phyloP scores from a whole-genome alignment of 1,140 invertebrate species.

The Drosophila ficusphila region DNA sequence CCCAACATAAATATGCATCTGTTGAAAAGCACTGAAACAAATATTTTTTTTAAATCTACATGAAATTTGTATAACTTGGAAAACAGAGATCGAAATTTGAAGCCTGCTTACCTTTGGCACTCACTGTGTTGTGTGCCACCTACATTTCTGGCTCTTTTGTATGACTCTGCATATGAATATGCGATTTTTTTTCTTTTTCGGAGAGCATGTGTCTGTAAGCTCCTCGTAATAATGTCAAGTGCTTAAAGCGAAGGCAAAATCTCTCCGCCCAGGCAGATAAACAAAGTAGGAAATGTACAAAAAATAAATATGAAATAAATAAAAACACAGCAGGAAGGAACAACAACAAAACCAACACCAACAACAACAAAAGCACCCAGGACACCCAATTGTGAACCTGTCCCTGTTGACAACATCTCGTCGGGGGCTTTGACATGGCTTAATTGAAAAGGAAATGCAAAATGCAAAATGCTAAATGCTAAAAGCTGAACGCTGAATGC shows the following conservation, averaged over 20 bases:
- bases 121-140: conserved; percentile 6
- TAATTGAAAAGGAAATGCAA: conserved; percentile 48
- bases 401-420: conserved; percentile 33
- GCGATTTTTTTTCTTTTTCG: neutral
- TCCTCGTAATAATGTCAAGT: conserved; percentile 55
- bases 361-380: conserved; percentile 22
- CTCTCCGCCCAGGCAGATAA: conserved; percentile 28
- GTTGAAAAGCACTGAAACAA: no score
- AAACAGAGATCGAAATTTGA: no score
- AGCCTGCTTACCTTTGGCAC: neutral
- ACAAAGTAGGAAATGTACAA: conserved; percentile 21
- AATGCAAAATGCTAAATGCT: conserved; percentile 6
- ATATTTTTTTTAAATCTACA: no score
- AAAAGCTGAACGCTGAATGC: conserved; percentile 2
- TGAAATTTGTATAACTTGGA: no score
- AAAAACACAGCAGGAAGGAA: conserved; percentile 10
- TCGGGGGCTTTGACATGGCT: conserved; percentile 55
- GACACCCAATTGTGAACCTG: conserved; percentile 39
- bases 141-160: conserved; percentile 16
- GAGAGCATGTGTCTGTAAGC: conserved; percentile 4
- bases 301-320: conserved; percentile 11
- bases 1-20: no score
- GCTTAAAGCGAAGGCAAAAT: conserved; percentile 41
- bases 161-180: conserved; percentile 30
- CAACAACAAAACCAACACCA: no score